These are phyloP conservation scores for Lophius piscatorius DNA, from an alignment of 2,113 vertebrate genomes.

Conservation along the genomic window DNA sequence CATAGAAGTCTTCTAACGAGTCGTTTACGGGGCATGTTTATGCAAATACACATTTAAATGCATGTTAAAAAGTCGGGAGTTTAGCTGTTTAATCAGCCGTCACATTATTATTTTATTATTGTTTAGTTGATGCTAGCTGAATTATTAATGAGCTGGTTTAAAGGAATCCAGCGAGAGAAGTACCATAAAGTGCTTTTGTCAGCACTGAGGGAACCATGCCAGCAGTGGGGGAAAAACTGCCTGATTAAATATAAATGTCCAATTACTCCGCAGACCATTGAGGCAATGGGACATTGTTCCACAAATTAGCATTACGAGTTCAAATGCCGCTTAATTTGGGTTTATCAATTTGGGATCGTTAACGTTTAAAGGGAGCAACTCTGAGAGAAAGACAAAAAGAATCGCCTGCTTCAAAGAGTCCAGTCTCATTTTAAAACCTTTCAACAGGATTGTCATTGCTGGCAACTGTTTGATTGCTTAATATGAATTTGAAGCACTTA, in stretches of 20 bases:
- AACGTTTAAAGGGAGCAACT: constrained; percentile 22
- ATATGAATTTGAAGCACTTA: constrained; percentile 48
- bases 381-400: background rate
- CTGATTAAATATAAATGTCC: constrained; percentile 83
- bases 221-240: constrained; percentile 63
- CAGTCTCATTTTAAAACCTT: too few species aligned
- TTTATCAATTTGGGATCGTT: constrained; percentile 61
- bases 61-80: constrained; percentile 74
- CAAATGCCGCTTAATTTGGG: constrained; percentile 66
- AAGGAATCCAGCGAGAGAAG: constrained; percentile 68
- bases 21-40: constrained; percentile 78
- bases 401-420: constrained; percentile 16
- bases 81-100: constrained; percentile 83
- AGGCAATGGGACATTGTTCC: constrained; percentile 70
- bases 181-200: constrained; percentile 74
- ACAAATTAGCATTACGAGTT: constrained; percentile 66
- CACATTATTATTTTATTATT: constrained; percentile 83
- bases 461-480: constrained; percentile 23
- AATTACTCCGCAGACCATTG: constrained; percentile 75
- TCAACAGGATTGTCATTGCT: too few species aligned
- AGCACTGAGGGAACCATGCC: constrained; percentile 68
- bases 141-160: constrained; percentile 81
- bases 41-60: constrained; percentile 81
- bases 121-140: constrained; percentile 78
- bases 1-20: constrained; percentile 75